Evolutionary conservation across 2,113 vertebrate species (phyloP).

Genomic region (Onychostruthus taczanowskii): DNA sequence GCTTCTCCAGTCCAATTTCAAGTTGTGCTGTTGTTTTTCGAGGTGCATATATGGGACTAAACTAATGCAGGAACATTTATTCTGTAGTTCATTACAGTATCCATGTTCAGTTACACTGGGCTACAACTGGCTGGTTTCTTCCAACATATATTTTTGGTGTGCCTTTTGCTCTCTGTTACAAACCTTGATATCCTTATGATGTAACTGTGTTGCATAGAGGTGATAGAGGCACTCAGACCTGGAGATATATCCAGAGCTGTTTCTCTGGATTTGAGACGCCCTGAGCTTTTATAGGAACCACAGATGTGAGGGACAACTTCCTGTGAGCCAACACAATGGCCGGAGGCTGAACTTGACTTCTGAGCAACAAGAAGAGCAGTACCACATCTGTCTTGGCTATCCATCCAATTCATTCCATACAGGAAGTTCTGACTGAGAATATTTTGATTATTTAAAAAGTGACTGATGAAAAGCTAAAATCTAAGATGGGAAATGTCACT

Average conservation of each 20-base stretch:
- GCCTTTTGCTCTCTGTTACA: neutral
- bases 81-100: neutral
- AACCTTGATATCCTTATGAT: neutral
- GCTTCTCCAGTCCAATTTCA: neutral
- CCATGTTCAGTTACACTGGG: neutral
- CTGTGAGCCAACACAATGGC: neutral
- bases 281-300: neutral
- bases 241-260: neutral
- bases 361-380: neutral
- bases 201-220: neutral
- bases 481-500: neutral
- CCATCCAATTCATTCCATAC: neutral
- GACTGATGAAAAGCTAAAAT: neutral
- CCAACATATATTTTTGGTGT: neutral
- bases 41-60: neutral
- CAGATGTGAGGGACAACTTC: neutral
- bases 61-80: neutral
- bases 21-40: neutral
- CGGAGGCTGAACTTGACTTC: neutral
- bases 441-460: neutral
- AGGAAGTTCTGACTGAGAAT: neutral
- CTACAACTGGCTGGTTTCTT: neutral
- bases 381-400: neutral
- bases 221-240: neutral
- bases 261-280: neutral